A percentile compares a stretch with the other conserved stretches of the same genome.
phyloP scores from a whole-genome alignment of 2,888 invertebrate species.

The Sipha maydis region DNA sequence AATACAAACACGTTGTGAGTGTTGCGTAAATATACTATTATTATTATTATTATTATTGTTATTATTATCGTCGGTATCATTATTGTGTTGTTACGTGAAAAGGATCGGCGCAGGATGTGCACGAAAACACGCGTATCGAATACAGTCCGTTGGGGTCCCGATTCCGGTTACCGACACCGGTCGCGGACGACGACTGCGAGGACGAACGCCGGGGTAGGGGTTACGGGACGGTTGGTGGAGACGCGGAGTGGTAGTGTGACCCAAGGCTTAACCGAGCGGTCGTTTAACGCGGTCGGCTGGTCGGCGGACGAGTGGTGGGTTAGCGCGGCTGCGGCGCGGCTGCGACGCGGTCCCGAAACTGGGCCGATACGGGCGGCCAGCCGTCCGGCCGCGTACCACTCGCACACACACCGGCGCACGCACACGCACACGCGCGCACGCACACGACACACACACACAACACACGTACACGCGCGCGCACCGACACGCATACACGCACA shows the following conservation, averaged over 20 bases:
- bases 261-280: constrained; percentile 14
- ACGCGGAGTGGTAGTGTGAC: background rate
- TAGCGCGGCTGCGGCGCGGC: too few relatives aligned
- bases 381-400: constrained; percentile 1
- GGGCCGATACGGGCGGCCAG: constrained; percentile 59
- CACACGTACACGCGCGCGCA: background rate
- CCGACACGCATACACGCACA: background rate
- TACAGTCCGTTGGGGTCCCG: constrained; percentile 56
- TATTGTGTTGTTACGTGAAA: background rate
- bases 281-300: background rate
- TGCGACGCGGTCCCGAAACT: constrained; percentile 52
- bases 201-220: background rate
- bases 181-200: background rate
- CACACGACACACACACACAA: background rate
- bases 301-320: background rate
- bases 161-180: constrained; percentile 51
- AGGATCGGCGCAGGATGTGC: background rate
- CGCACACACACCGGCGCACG: background rate
- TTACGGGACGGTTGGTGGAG: background rate
- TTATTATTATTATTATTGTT: background rate
- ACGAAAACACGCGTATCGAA: background rate
- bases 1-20: too few relatives aligned
- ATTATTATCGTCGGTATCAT: background rate
- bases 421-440: background rate
- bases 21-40: too few relatives aligned